These are phyloP conservation scores for Aphyosemion australe DNA, from an alignment of 2,113 vertebrate species.

Conservation along the genomic window DNA sequence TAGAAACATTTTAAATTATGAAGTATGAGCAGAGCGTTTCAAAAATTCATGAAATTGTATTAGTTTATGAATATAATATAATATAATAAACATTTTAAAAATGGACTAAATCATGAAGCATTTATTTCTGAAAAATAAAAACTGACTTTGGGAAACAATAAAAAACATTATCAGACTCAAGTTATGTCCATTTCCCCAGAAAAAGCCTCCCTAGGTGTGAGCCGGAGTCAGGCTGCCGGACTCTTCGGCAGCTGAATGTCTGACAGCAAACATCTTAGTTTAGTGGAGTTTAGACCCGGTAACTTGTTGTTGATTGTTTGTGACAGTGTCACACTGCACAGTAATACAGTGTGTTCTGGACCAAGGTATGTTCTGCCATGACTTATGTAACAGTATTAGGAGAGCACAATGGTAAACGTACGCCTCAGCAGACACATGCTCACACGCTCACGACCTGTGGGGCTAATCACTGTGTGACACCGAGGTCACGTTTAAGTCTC, in stretches of 20 bases:
- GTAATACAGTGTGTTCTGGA: slow-evolving; percentile 3
- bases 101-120: no score
- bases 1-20: no score
- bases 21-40: no score
- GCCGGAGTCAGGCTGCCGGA: no score
- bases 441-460: slow-evolving; percentile 24
- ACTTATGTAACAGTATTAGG: slow-evolving; percentile 43
- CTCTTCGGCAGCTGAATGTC: background rate
- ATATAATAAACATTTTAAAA: no score
- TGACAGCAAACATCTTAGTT: background rate
- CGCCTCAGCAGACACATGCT: slow-evolving; percentile 20
- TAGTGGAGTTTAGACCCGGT: background rate
- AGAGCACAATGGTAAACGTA: slow-evolving; percentile 32
- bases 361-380: slow-evolving; percentile 2
- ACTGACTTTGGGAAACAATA: no score
- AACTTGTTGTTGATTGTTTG: slow-evolving; percentile 2
- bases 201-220: no score
- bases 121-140: no score
- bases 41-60: no score
- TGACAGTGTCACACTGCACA: slow-evolving; percentile 3
- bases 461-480: slow-evolving; percentile 21
- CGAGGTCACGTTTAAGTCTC: slow-evolving; percentile 22
- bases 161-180: no score
- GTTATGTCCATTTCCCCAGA: no score
- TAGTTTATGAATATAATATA: no score